These are phyloP conservation scores for Notothenia rossii DNA, from an alignment of 2,113 vertebrate genomes.

Conservation along the genomic window DNA sequence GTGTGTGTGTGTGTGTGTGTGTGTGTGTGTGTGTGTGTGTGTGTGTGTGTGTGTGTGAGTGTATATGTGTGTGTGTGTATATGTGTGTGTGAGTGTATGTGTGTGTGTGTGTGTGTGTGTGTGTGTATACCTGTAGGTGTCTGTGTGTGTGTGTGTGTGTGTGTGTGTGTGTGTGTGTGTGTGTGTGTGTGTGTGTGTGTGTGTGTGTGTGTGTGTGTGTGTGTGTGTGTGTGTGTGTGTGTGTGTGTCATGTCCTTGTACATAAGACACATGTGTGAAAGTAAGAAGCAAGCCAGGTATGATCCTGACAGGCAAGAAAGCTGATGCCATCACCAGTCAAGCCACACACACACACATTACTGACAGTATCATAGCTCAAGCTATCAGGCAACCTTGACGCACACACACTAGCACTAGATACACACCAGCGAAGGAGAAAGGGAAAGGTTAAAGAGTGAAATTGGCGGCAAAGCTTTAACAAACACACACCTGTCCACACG, in stretches of 20 bases:
- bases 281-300: constrained; percentile 15
- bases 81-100: too few species aligned
- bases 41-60: too few species aligned
- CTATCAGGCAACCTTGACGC: constrained; percentile 49
- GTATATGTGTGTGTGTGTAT: too few species aligned
- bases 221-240: background rate
- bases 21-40: too few species aligned
- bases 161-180: background rate
- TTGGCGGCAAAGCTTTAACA: constrained; percentile 23
- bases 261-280: constrained; percentile 10
- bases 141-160: too few species aligned
- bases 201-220: background rate
- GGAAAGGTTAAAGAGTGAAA: constrained; percentile 8
- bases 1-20: too few species aligned
- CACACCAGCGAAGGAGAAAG: constrained; percentile 3
- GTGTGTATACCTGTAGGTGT: too few species aligned
- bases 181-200: background rate
- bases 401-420: constrained; percentile 19
- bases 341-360: constrained; percentile 4
- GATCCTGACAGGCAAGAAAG: constrained; percentile 36
- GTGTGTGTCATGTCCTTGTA: constrained; percentile 32
- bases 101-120: too few species aligned
- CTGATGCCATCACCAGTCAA: constrained; percentile 33
- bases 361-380: constrained; percentile 40
- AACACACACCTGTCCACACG: background rate